Evolutionary conservation across 2,797 vertebrate species (phyloP), one percentile per base, ranked within the genome.

Genomic region (Moxostoma hubbsi): DNA sequence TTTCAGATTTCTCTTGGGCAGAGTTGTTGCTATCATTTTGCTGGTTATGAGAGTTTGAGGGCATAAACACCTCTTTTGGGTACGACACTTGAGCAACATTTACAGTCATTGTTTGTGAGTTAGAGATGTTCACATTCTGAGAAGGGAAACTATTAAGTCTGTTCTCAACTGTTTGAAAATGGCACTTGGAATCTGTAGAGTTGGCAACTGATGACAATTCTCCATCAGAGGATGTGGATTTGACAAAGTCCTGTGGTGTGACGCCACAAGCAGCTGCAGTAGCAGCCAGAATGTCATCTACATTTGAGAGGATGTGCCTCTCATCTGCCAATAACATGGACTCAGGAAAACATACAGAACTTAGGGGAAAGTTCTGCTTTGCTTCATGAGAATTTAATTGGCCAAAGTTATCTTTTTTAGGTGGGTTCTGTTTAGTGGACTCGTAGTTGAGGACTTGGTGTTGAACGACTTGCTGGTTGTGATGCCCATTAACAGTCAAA

Each of bases 261-360:
- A 98, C 97, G 1, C 96, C 97, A 88, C 97, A 99, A 68, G 96
- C 97, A 55, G 95, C 97, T 79, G 96, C 98, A 0, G 97, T 98
- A 76, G 97, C 98, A 87, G 98, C 97, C 77, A 99, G 92, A 74
- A 99, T 99, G 88, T 99, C 98, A 81, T 99, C 96, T 43, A 99
- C 97, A 0, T 98, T 98, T 86, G 97, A 99, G 81, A 99, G 92
- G 89, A 99, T 98, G 89, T 95, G 97, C 87, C 97, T 95, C 68
- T 99, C 98, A 85, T 99, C 98, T 6, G 90, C 93, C 63, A 99
- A 94, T 24, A 99, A 92, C 90, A 99, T 96, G 1, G 97, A 96
- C 75, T 99, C 97, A 18, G 97, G 94, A 78, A 99, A 99, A 90
- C 97, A 98, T 89, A 99, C 96, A 50, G 97, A 97, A 91, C 95